phyloP scores from a whole-genome alignment of 2,888 invertebrate genomes.

The Diadromus collaris region DNA sequence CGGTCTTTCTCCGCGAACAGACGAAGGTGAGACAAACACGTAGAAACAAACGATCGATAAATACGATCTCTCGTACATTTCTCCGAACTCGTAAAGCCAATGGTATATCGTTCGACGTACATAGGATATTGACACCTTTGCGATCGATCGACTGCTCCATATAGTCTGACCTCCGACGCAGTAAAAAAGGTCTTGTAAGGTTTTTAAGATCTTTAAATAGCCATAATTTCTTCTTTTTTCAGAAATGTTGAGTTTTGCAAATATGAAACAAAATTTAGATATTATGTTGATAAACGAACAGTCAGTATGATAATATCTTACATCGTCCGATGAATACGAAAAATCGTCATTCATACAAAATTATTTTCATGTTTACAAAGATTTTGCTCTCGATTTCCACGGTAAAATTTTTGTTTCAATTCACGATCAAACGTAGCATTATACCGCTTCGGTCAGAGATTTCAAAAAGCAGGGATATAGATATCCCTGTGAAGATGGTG shows the following conservation, averaged over 20 bases:
- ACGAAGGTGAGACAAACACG: conserved; percentile 22
- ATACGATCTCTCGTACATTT: conserved; percentile 24
- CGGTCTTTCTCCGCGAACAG: not conserved
- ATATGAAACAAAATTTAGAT: not conserved
- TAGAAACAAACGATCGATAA: conserved; percentile 31
- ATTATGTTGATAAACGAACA: not conserved
- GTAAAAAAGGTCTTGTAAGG: not conserved
- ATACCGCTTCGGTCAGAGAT: not conserved
- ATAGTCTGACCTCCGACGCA: not conserved
- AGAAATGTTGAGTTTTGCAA: no score
- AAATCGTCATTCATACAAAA: not conserved
- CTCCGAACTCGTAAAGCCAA: conserved; percentile 19
- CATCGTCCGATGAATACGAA: not conserved
- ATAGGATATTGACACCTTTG: conserved; percentile 4
- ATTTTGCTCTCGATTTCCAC: not conserved
- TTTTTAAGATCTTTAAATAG: not conserved
- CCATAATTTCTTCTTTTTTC: not conserved
- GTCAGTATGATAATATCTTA: not conserved
- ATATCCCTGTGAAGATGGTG: not conserved
- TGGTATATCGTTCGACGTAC: conserved; percentile 1
- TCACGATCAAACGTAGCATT: not conserved
- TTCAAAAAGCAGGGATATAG: not conserved
- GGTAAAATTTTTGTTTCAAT: not conserved
- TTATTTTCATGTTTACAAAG: not conserved
- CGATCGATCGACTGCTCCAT: not conserved